These are phyloP conservation scores for Caiman crocodilus DNA, from an alignment of 2,797 vertebrate species.

Conservation along the genomic window DNA sequence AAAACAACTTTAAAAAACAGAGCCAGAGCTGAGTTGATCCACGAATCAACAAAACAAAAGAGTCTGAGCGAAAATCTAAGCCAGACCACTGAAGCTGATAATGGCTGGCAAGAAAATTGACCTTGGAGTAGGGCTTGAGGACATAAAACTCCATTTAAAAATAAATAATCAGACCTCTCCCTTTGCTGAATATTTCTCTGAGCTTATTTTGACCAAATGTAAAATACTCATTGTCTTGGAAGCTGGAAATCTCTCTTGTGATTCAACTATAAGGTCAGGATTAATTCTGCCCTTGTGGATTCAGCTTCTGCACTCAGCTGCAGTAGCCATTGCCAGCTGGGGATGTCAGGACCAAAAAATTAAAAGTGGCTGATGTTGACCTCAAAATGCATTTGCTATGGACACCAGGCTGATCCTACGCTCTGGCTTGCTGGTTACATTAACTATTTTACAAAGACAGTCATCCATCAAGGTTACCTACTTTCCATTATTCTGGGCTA, in stretches of 20 bases:
- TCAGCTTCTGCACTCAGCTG: constrained; percentile 2
- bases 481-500: constrained; percentile 46
- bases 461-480: not conserved
- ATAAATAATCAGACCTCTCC: not conserved
- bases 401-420: constrained; percentile 33
- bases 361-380: constrained; percentile 18
- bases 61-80: constrained; percentile 67
- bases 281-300: not conserved
- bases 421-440: constrained; percentile 53
- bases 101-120: constrained; percentile 67
- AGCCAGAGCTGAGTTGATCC: constrained; percentile 76
- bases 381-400: constrained; percentile 6
- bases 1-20: constrained; percentile 63
- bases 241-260: not conserved
- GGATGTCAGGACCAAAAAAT: constrained; percentile 40
- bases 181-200: constrained; percentile 44
- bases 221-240: not conserved
- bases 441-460: constrained; percentile 52
- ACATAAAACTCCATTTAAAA: constrained; percentile 40
- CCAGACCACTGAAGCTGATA: constrained; percentile 65
- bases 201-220: constrained; percentile 55
- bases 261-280: not conserved
- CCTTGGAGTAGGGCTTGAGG: constrained; percentile 34
- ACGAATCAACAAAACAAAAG: constrained; percentile 77
- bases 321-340: not conserved